Conservation (phyloP, 2,797 vertebrate species). For the Sphaeramia orbicularis region DNA sequence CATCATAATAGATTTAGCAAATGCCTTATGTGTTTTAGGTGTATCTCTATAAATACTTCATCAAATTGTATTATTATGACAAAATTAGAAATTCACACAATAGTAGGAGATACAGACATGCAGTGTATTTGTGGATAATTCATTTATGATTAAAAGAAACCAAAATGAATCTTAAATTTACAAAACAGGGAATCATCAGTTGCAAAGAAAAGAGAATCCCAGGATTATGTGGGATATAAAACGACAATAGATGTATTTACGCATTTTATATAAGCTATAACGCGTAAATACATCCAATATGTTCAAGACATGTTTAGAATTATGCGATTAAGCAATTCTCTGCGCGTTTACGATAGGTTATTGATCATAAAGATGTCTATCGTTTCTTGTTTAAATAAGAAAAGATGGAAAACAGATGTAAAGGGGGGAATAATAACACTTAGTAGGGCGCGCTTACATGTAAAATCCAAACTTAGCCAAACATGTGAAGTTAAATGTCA, state of each 20-base stretch:
- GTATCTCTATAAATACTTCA: constrained; percentile 34
- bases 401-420: not conserved
- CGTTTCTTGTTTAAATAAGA: constrained; percentile 16
- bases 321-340: constrained; percentile 32
- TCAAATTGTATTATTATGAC: constrained; percentile 9
- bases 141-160: constrained; percentile 23
- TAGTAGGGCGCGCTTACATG: not conserved
- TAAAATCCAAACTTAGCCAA: too few relatives aligned
- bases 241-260: too few relatives aligned
- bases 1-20: constrained; percentile 41
- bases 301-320: constrained; percentile 29
- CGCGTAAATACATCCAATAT: constrained; percentile 27
- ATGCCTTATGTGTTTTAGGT: constrained; percentile 25
- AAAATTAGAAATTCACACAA: constrained; percentile 24
- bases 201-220: constrained; percentile 11
- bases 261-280: not conserved
- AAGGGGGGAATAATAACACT: constrained; percentile 7
- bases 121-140: constrained; percentile 25
- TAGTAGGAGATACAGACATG: not conserved
- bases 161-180: constrained; percentile 29
- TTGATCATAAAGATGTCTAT: not conserved
- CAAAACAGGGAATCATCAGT: constrained; percentile 27
- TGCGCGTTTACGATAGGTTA: constrained; percentile 29
- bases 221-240: too few relatives aligned
- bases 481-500: constrained; percentile 35